Percentiles rank a stretch among this genome's conserved stretches.
These are phyloP conservation scores for Podarcis raffonei DNA, from an alignment of 2,113 vertebrate genomes.

Conservation along the genomic window DNA sequence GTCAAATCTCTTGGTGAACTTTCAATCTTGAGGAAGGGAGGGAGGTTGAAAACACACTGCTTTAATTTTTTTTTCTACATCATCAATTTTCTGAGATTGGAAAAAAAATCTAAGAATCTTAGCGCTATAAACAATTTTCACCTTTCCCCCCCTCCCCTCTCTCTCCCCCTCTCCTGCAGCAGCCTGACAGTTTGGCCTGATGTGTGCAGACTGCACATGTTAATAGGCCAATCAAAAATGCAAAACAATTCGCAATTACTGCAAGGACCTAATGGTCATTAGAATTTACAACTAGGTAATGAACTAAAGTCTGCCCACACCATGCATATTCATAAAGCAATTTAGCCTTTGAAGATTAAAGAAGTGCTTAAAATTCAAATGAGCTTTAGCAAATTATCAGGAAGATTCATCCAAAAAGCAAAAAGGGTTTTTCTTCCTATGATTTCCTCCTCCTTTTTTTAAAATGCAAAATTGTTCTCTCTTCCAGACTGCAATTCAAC, in stretches of 20 bases:
- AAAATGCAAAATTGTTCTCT: conserved; percentile 87
- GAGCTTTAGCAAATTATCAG: conserved; percentile 99
- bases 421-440: conserved; percentile 85
- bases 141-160: conserved; percentile 75
- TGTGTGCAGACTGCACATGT: conserved; percentile 96
- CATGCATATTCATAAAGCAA: conserved; percentile 99
- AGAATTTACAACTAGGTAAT: conserved; percentile 99
- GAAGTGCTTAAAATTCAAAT: conserved; percentile 99
- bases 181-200: conserved; percentile 96
- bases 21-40: conserved; percentile 89
- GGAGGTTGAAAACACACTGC: conserved; percentile 81
- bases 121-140: conserved; percentile 90
- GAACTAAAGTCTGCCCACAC: conserved; percentile 99
- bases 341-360: conserved; percentile 99
- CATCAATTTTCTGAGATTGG: conserved; percentile 86
- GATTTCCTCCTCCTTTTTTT: conserved; percentile 78
- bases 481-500: conserved; percentile 81
- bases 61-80: conserved; percentile 91
- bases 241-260: conserved; percentile 99
- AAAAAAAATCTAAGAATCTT: conserved; percentile 83
- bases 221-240: conserved; percentile 99
- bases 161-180: conserved; percentile 74
- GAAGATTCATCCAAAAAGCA: conserved; percentile 96
- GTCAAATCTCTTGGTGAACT: conserved; percentile 97
- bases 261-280: conserved; percentile 99